Evolutionary conservation across 2,113 vertebrate species (phyloP).

Genomic region (Toxotes chatareus): DNA sequence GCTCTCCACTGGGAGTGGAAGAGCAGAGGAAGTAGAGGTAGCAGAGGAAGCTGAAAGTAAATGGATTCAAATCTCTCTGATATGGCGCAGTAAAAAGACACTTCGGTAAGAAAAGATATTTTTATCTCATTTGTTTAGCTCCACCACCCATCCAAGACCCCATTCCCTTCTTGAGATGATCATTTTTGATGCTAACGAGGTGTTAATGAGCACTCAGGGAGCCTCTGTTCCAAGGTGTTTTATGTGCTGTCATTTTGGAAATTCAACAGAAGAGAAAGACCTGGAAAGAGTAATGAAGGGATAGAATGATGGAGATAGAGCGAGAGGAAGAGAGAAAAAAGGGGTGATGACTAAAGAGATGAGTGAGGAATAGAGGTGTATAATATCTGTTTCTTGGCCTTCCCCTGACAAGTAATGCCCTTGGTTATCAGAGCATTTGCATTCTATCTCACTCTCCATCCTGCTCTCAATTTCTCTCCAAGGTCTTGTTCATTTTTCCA

Average conservation of each 20-base stretch:
- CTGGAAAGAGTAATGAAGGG: conserved; percentile 28
- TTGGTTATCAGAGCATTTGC: conserved; percentile 79
- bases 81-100: conserved; percentile 31
- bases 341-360: conserved; percentile 43
- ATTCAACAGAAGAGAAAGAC: conserved; percentile 29
- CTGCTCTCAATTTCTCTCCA: conserved; percentile 59
- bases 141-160: conserved; percentile 50
- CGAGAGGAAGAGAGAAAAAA: conserved; percentile 2
- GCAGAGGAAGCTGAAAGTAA: conserved; percentile 26
- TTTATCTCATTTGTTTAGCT: conserved; percentile 54
- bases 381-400: conserved; percentile 56
- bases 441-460: conserved; percentile 57
- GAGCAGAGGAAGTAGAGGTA: too few species aligned
- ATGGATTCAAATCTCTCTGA: conserved; percentile 36
- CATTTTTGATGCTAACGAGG: conserved; percentile 65
- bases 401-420: conserved; percentile 66
- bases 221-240: conserved; percentile 64
- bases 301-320: conserved; percentile 15
- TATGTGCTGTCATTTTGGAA: conserved; percentile 57
- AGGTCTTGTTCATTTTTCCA: conserved; percentile 77
- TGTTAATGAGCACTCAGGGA: conserved; percentile 65
- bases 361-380: conserved; percentile 48
- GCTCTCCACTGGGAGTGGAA: background rate
- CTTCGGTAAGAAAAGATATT: conserved; percentile 45
- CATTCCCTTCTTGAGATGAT: conserved; percentile 50